phyloP scores from a whole-genome alignment of 2,113 vertebrate genomes.

The Scartelaos histophorus region DNA sequence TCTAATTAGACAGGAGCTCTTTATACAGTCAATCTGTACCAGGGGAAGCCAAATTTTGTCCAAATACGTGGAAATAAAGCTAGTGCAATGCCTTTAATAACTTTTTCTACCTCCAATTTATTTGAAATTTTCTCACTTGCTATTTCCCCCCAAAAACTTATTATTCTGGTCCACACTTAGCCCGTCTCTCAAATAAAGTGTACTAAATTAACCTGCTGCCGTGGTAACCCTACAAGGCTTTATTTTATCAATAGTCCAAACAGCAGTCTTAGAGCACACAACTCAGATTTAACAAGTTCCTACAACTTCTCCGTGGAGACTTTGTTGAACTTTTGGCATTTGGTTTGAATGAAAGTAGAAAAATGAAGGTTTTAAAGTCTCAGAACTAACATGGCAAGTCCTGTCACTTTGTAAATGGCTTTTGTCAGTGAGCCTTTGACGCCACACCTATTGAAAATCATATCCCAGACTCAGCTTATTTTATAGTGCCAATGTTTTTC shows the following conservation, averaged over 20 bases:
- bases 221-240: not conserved
- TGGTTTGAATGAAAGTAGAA: conserved; percentile 1
- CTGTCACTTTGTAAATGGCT: conserved; percentile 1
- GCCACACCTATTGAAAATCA: not conserved
- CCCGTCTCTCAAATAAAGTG: not conserved
- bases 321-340: conserved; percentile 1
- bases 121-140: conserved; percentile 44
- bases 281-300: not conserved
- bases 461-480: not conserved
- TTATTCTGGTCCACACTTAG: conserved; percentile 46
- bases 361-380: not conserved
- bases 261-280: not conserved
- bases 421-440: conserved; percentile 2
- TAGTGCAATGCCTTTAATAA: no score
- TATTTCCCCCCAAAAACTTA: conserved; percentile 56
- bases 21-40: no score
- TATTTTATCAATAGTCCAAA: not conserved
- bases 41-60: no score
- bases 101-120: not conserved
- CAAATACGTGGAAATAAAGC: no score
- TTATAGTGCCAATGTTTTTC: not conserved
- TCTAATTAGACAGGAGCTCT: no score
- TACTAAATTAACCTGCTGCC: not conserved
- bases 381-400: not conserved
- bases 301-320: not conserved